Conservation (phyloP, 2,888 invertebrate species). For the Epirrhoe alternata region DNA sequence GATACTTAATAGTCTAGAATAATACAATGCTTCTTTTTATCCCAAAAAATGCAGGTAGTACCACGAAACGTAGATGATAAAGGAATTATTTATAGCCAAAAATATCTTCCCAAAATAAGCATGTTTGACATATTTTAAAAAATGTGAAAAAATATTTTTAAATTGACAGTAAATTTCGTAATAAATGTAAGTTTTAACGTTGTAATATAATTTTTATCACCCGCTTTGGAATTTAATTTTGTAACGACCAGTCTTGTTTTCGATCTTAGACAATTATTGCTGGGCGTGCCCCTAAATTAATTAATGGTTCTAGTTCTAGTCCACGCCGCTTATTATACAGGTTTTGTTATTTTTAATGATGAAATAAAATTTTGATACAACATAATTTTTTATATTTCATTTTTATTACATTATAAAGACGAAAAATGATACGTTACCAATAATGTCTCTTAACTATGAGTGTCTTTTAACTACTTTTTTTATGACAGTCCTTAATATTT, state of each 20-base stretch:
- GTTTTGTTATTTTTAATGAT: constrained; percentile 19
- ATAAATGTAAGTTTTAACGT: too few relatives aligned
- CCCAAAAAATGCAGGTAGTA: too few relatives aligned
- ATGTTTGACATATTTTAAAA: too few relatives aligned
- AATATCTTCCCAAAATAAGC: too few relatives aligned
- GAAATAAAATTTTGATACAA: background rate
- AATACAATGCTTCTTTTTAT: too few relatives aligned
- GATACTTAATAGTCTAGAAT: too few relatives aligned
- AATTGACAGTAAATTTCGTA: too few relatives aligned
- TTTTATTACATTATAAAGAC: constrained; percentile 1
- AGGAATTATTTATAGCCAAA: too few relatives aligned
- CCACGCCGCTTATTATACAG: constrained; percentile 6
- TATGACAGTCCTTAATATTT: constrained; percentile 1
- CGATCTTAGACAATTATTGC: constrained; percentile 29
- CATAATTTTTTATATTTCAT: background rate
- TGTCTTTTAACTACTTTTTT: background rate
- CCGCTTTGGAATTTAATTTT: background rate
- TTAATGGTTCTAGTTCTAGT: constrained; percentile 28
- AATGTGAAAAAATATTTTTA: too few relatives aligned
- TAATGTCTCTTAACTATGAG: background rate
- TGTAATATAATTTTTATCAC: too few relatives aligned
- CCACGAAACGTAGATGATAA: too few relatives aligned
- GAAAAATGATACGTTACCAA: background rate
- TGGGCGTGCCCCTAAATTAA: constrained; percentile 38
- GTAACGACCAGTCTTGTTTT: constrained; percentile 11